Evolutionary conservation across 2,888 invertebrate species (phyloP), one percentile per base, ranked within the genome.

Genomic region (Perizoma affinitatum): DNA sequence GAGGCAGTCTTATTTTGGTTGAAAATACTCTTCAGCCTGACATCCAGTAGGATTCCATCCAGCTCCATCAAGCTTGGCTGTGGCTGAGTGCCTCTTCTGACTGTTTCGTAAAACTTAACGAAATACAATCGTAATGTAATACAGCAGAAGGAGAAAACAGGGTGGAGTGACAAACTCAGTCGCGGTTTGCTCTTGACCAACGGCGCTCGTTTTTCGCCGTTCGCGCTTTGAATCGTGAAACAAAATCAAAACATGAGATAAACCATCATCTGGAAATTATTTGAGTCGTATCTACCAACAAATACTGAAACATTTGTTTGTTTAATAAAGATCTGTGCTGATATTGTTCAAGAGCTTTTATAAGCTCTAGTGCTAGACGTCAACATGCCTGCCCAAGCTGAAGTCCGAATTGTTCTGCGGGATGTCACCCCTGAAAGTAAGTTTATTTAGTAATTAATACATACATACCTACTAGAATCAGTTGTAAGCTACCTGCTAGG

Each of bases 381-480:
- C 66, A 49, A 83, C 71, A 91, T 91, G 91, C 92, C 91, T 68
- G 90, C 87, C 58, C 85, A 88, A 80, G 70, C 76, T 64, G 86
- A 81, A 65, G 76, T 80, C 34, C 83, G 78, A 69, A 83, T 91
- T 61, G 82, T 90, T 44, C 80, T 87, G 44, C 80, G 86, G 43
- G 85, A 90, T 74, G 84, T 91, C 42, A 91, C 91, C 22, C 88
- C 90, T 51, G 91, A 91, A 66, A 80, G 91, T 91, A 71, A 90
- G 90, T 86, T 66, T 58, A n/a, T 59, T 56, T 43, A 33, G 5
- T 45, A n/a, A 38, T 38, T 38, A 0, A 38, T 38, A 6, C 38
- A 38, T 22, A 22, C 22, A 38, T 38, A 6, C 38, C 1, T 22
- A 22, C 22, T 22, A 22, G 22, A 22, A 22, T 2, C 22, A 22